Evolutionary conservation across 2,888 invertebrate genomes (phyloP).

Genomic region (Nesidiocoris tenuis): DNA sequence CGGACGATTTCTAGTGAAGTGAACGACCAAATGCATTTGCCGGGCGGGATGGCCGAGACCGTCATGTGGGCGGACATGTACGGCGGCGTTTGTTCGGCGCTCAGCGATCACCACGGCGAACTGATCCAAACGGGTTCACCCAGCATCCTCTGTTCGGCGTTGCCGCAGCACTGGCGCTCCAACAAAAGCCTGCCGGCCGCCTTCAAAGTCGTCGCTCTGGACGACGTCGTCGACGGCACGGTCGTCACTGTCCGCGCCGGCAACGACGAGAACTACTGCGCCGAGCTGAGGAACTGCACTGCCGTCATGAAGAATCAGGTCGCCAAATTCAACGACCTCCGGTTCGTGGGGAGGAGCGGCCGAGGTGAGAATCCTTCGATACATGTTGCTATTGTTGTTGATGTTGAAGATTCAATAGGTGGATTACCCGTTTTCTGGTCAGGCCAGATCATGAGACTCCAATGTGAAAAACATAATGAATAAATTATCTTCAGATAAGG

Average conservation of each 20-base stretch:
- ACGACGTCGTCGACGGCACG: conserved; percentile 93
- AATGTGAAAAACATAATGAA: no score
- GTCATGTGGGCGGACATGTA: conserved; percentile 46
- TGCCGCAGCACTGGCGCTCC: conserved; percentile 95
- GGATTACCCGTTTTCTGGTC: no score
- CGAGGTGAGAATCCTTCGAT: conserved; percentile 63
- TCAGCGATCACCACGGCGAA: conserved; percentile 88
- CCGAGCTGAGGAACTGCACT: conserved; percentile 88
- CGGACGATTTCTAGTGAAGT: conserved; percentile 11
- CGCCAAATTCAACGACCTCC: conserved; percentile 96
- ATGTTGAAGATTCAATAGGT: no score
- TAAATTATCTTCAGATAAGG: no score
- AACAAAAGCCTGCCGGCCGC: conserved; percentile 96
- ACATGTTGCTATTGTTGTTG: background rate
- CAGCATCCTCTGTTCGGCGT: conserved; percentile 86
- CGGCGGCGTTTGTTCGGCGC: conserved; percentile 63
- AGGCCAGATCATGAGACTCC: no score
- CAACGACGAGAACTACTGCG: conserved; percentile 97
- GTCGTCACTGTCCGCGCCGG: conserved; percentile 91
- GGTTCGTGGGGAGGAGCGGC: conserved; percentile 96
- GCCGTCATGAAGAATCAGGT: conserved; percentile 97
- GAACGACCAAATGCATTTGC: conserved; percentile 49
- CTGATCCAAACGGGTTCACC: conserved; percentile 93
- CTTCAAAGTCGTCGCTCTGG: conserved; percentile 92
- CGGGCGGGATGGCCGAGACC: conserved; percentile 45